Evolutionary conservation across 2,888 invertebrate genomes (phyloP), one percentile per base, ranked within the genome.

Genomic region (Parnassius smintheus): DNA sequence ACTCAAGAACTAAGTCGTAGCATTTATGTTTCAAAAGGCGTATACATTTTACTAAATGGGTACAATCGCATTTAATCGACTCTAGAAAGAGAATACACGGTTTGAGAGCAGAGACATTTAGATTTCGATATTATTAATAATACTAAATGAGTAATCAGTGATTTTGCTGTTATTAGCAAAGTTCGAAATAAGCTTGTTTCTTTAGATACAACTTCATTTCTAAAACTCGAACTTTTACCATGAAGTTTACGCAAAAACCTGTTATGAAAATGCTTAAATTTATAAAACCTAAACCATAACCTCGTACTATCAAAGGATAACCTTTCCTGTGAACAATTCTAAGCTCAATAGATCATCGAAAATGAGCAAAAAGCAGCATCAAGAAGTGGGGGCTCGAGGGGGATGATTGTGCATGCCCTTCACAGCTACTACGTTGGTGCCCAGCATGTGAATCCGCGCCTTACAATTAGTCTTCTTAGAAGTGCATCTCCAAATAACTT

Each of bases 391-490:
- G 49, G 87, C 85, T 35, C 92, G 82, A 59, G 91, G 91, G 25
- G 92, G 88, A 66, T 92, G 92, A 70, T 92, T 92, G 73, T 92
- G 92, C 86, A 92, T 88, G 2, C 92, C 92, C 70, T 92, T 92
- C 52, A 91, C 91, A 8, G 91, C 92, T 22, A 92, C 90, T 64
- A 92, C 91, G 67, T 80, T 89, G 18, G 88, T 74, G 0, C 92
- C 92, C 68, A 91, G 69, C 87, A 92, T 92, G 72, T 92, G 92
- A 59, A 92, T 92, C 62, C 92, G 77, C 25, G 92, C 92, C 73
- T 92, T 90, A 70, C 92, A 92, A 70, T 92, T 92, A 0, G 92
- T 92, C 78, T 92, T 92, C 82, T 92, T 92, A 9, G 92, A 92
- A 46, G 92, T 92, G 71, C 92, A 92, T 56, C 92, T 80, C 92